Evolutionary conservation across 1,140 invertebrate species (phyloP), one percentile per base, ranked within the genome.

Genomic region (Argopecten irradians): DNA sequence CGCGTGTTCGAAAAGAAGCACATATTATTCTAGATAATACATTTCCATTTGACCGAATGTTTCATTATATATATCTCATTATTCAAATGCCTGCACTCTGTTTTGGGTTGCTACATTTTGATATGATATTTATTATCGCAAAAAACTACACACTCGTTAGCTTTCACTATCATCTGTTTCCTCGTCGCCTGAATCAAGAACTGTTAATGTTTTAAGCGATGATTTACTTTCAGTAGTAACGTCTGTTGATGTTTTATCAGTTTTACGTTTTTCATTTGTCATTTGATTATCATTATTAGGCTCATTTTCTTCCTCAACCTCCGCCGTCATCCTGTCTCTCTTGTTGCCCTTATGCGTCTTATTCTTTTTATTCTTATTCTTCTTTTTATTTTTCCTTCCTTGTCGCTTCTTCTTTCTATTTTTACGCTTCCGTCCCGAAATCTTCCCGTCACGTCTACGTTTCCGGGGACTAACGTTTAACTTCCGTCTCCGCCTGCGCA

Each of bases 361-460:
- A n/a, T 28, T 71, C 55, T 71, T 71, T 71, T 28, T 71, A 71
- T 71, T 71, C 55, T 71, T 71, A 71, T 71, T 71, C n/a, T 71
- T 71, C 55, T 71, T 71, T 71, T 71, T 71, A 71, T 71, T 1
- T 11, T 71, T 71, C 28, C 55, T 71, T 71, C 55, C 55, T 16
- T 71, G 55, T 28, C 55, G 8, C 55, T n/a, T n/a, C 55, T 71
- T 71, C 55, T 71, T 71, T 28, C 55, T 71, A 71, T 71, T 71
- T 71, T 71, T 71, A 71, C 55, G 55, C 28, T 71, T 71, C 55
- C 55, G 55, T 71, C 55, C 55, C 8, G 55, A 71, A 71, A 71
- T 71, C 28, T 71, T 71, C 1, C 55, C 55, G 22, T 71, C 55
- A n/a, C 55, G 55, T 71, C 55, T 71, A 71, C 55, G 55, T 71